Percentiles rank a stretch among this genome's conserved stretches.
phyloP scores from a whole-genome alignment of 2,113 vertebrate species.

The Columba livia region DNA sequence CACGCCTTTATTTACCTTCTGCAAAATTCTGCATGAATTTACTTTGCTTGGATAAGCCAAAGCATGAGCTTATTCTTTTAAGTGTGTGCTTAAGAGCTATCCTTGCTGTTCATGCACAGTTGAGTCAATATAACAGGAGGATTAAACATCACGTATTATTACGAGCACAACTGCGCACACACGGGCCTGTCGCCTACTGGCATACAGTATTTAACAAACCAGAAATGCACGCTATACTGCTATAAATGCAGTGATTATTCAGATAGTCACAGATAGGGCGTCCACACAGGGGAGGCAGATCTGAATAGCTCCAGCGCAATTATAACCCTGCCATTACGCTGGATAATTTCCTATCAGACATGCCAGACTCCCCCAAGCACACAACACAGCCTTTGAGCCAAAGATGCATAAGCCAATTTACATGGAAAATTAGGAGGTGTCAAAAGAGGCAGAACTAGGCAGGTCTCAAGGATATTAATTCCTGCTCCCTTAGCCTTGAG shows the following conservation, averaged over 20 bases:
- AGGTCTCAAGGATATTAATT: constrained; percentile 64
- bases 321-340: background rate
- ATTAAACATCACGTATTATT: background rate
- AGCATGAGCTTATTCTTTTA: background rate
- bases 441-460: constrained; percentile 40
- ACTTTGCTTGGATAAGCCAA: background rate
- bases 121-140: background rate
- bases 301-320: constrained; percentile 47
- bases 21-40: background rate
- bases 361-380: background rate
- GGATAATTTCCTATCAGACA: constrained; percentile 32
- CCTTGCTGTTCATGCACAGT: background rate
- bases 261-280: background rate
- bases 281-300: constrained; percentile 5
- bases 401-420: constrained; percentile 46
- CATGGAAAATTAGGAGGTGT: constrained; percentile 60
- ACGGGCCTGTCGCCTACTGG: background rate
- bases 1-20: constrained; percentile 27
- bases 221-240: background rate
- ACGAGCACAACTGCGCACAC: constrained; percentile 2
- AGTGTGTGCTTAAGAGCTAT: background rate
- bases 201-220: background rate
- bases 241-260: constrained; percentile 25
- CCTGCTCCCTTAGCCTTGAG: constrained; percentile 21
- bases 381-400: constrained; percentile 25